phyloP scores from a whole-genome alignment of 2,113 vertebrate genomes.

The Zapornia atra region DNA sequence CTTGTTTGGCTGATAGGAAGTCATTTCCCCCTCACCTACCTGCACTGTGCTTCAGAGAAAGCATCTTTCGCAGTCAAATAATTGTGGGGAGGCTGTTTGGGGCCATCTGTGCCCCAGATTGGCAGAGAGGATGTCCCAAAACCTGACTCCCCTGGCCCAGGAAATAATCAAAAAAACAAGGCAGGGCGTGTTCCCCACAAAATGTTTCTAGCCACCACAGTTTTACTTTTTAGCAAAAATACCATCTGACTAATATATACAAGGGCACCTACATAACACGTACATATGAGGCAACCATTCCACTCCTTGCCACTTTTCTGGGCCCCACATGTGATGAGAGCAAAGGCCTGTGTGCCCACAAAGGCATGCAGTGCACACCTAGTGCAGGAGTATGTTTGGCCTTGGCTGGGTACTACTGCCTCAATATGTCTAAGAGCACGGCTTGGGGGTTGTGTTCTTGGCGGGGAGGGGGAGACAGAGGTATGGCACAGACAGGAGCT shows the following conservation, averaged over 20 bases:
- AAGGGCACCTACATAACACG: background rate
- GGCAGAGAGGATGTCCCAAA: background rate
- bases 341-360: background rate
- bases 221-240: background rate
- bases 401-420: background rate
- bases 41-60: background rate
- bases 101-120: background rate
- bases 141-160: background rate
- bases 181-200: background rate
- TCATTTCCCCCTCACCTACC: background rate
- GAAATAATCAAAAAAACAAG: background rate
- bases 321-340: background rate
- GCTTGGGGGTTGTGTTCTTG: background rate
- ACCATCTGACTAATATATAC: background rate
- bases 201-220: background rate
- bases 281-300: rapidly evolving
- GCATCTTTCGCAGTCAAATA: background rate
- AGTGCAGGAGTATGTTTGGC: background rate
- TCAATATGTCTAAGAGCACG: rapidly evolving
- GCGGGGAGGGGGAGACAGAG: too few relatives aligned
- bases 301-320: background rate
- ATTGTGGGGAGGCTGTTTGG: background rate
- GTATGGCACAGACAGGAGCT: background rate
- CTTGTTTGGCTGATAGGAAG: background rate
- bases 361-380: rapidly evolving